Conservation (phyloP, 2,888 invertebrate species). For the Acholoe squamosa region DNA sequence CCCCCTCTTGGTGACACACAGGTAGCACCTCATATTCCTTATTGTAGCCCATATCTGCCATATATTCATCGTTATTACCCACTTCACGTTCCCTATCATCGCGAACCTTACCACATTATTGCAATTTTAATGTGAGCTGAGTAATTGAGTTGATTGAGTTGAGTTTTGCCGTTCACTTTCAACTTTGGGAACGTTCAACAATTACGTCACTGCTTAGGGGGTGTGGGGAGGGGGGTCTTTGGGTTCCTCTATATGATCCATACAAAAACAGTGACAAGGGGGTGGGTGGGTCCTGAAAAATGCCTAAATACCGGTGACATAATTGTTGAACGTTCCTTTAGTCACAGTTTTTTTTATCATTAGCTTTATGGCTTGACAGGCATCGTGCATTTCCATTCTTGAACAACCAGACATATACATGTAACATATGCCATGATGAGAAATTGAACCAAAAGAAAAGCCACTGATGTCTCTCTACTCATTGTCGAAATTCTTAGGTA, state of each 20-base stretch:
- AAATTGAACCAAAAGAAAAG: background rate
- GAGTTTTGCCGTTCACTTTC: background rate
- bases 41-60: background rate
- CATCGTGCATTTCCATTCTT: background rate
- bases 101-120: background rate
- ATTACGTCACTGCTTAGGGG: too few relatives aligned
- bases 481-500: background rate
- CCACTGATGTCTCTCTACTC: background rate
- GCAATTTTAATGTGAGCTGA: too few relatives aligned
- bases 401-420: too few relatives aligned
- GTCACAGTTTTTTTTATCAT: background rate
- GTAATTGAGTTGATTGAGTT: too few relatives aligned
- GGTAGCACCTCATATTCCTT: constrained; percentile 21
- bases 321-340: too few relatives aligned
- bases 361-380: too few relatives aligned
- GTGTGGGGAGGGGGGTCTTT: too few relatives aligned
- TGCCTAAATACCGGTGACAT: too few relatives aligned
- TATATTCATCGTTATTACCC: background rate
- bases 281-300: too few relatives aligned
- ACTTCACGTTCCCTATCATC: background rate
- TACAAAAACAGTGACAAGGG: too few relatives aligned
- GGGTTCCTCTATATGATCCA: too few relatives aligned
- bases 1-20: background rate
- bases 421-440: background rate
- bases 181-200: background rate